phyloP scores from a whole-genome alignment of 2,113 vertebrate species.

The Lepus europaeus region DNA sequence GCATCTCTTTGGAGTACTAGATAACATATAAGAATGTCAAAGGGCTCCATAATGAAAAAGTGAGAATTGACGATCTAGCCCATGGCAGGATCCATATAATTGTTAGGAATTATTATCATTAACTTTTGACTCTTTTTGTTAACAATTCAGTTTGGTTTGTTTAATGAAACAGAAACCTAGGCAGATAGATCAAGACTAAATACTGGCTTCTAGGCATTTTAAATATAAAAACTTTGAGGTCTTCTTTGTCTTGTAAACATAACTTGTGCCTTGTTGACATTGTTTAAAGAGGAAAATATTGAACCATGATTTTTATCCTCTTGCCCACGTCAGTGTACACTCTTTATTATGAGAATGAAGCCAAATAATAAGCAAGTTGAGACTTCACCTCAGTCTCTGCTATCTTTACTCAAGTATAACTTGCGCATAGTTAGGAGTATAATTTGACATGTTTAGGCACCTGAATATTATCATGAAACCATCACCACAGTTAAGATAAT shows the following conservation, averaged over 20 bases:
- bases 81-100: neutral
- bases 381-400: too few relatives aligned
- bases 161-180: conserved; percentile 72
- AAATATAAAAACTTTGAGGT: conserved; percentile 81
- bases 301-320: conserved; percentile 85
- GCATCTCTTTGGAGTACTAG: neutral
- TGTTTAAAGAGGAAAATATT: conserved; percentile 87
- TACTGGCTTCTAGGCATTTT: conserved; percentile 78
- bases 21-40: neutral
- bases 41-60: neutral
- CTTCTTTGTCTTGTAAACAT: conserved; percentile 85
- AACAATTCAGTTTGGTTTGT: conserved; percentile 72
- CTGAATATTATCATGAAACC: neutral
- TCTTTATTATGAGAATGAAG: conserved; percentile 85
- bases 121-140: neutral
- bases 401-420: neutral
- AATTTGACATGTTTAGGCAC: neutral
- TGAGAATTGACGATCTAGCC: neutral
- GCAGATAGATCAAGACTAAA: conserved; percentile 75
- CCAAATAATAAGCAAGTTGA: conserved; percentile 76
- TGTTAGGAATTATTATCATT: neutral
- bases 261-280: conserved; percentile 87
- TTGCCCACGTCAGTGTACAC: conserved; percentile 80
- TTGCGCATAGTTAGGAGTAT: neutral
- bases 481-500: neutral